phyloP scores from a whole-genome alignment of 2,888 invertebrate species.

The Eutolmus rufibarbis region DNA sequence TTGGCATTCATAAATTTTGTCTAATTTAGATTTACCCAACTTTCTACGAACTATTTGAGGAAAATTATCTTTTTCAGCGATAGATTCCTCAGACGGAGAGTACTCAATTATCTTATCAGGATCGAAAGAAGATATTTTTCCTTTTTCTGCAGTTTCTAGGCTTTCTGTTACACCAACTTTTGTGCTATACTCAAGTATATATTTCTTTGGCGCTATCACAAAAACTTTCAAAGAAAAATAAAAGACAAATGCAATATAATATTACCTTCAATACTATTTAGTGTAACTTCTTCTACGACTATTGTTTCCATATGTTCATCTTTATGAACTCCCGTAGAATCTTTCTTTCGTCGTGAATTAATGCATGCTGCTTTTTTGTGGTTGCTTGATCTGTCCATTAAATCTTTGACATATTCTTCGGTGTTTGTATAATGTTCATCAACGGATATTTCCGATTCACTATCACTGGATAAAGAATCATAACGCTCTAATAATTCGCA shows the following conservation, averaged over 20 bases:
- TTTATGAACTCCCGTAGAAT: background rate
- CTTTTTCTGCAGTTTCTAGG: background rate
- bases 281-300: slow-evolving; percentile 39
- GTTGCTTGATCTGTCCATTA: background rate
- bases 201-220: slow-evolving; percentile 35
- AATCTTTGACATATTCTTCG: slow-evolving; percentile 15
- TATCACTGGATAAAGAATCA: background rate
- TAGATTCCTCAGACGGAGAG: background rate
- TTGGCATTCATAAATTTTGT: slow-evolving; percentile 53
- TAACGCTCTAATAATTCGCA: slow-evolving; percentile 53
- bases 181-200: slow-evolving; percentile 33
- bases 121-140: slow-evolving; percentile 33
- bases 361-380: slow-evolving; percentile 1
- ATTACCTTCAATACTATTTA: slow-evolving; percentile 37
- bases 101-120: slow-evolving; percentile 44
- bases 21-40: background rate
- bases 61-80: background rate
- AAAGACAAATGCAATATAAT: background rate
- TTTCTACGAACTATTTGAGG: background rate
- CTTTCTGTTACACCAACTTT: background rate
- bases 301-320: slow-evolving; percentile 31
- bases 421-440: background rate
- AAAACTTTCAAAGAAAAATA: background rate
- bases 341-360: slow-evolving; percentile 22
- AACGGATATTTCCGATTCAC: slow-evolving; percentile 47